Percentiles rank a stretch among this genome's conserved stretches.
These are phyloP conservation scores for Corapipo altera DNA, from an alignment of 2,113 vertebrate species.

Conservation along the genomic window DNA sequence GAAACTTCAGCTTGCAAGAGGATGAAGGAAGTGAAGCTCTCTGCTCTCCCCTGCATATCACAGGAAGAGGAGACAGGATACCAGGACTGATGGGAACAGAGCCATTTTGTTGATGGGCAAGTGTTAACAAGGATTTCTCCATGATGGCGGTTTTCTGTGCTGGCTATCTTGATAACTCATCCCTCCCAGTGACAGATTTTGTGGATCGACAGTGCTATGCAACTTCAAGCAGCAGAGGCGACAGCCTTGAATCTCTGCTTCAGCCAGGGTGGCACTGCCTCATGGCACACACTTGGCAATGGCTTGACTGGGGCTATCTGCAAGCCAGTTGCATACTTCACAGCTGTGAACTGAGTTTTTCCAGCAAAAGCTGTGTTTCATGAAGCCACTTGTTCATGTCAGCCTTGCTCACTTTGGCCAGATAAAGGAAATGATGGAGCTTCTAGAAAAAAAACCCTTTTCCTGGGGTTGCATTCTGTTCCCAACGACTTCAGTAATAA, in stretches of 20 bases:
- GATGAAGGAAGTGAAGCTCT: not conserved
- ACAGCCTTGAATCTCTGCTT: not conserved
- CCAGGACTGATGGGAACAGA: not conserved
- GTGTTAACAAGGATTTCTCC: not conserved
- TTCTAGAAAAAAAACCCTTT: not conserved
- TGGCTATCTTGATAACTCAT: not conserved
- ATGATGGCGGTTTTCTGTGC: not conserved
- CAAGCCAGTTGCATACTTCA: not conserved
- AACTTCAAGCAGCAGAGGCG: not conserved
- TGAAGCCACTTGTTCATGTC: not conserved
- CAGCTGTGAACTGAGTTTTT: not conserved
- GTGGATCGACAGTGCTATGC: no score
- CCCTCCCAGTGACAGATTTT: not conserved
- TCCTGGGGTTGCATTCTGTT: not conserved
- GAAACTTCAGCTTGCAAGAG: not conserved
- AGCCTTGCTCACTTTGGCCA: not conserved
- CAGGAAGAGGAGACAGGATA: not conserved
- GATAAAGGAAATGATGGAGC: fast-evolving
- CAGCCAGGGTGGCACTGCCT: not conserved
- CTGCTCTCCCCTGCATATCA: not conserved
- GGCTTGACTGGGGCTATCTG: not conserved
- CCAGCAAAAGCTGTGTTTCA: not conserved
- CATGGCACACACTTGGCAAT: not conserved
- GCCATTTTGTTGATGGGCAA: not conserved
- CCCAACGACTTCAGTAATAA: not conserved